phyloP scores from a whole-genome alignment of 2,113 vertebrate species.

The Pollachius pollachius region DNA sequence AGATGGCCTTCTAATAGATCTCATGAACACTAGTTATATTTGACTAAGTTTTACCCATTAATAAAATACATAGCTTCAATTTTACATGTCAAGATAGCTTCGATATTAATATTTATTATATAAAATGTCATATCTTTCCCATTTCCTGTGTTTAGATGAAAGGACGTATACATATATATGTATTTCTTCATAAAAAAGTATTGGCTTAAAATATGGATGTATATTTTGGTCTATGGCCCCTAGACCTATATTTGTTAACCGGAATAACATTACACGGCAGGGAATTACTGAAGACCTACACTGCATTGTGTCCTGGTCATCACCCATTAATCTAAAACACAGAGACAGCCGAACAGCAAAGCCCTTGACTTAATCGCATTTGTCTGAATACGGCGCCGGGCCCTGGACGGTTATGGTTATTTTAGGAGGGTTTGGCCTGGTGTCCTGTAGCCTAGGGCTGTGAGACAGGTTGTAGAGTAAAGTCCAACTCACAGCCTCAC shows the following conservation, averaged over 20 bases:
- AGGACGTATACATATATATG: too few species aligned
- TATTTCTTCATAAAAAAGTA: too few species aligned
- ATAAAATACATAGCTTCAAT: too few species aligned
- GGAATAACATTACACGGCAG: background rate
- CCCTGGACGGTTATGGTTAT: constrained; percentile 49
- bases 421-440: constrained; percentile 50
- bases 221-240: background rate
- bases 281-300: background rate
- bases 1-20: too few species aligned
- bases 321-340: constrained; percentile 44
- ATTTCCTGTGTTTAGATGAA: too few species aligned
- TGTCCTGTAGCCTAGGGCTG: background rate
- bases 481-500: background rate
- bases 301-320: constrained; percentile 31
- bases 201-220: too few species aligned
- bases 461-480: background rate
- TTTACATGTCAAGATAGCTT: too few species aligned
- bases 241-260: background rate
- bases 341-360: constrained; percentile 46
- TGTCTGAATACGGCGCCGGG: constrained; percentile 54
- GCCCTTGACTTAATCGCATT: constrained; percentile 71
- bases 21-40: too few species aligned
- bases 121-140: too few species aligned
- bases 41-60: too few species aligned
- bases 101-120: too few species aligned